Conservation (phyloP, 2,797 vertebrate species). For the Syndactyla subalaris region DNA sequence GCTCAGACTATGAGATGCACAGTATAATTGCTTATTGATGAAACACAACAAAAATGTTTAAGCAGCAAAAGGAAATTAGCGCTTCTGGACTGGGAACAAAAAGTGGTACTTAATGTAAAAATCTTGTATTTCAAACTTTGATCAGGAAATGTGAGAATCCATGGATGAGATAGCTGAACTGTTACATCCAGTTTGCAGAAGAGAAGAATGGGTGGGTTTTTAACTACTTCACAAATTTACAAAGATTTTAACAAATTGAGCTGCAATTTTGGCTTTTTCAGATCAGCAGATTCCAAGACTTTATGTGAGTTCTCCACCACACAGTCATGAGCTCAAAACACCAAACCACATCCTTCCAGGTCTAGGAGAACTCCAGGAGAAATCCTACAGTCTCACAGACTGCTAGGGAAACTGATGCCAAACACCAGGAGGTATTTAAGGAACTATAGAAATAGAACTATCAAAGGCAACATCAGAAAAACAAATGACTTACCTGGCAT, state of each 20-base stretch:
- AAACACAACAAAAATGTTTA: neutral
- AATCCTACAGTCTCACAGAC: neutral
- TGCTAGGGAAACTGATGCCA: slow-evolving; percentile 48
- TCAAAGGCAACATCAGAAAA: neutral
- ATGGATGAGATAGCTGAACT: neutral
- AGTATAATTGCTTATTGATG: slow-evolving; percentile 7
- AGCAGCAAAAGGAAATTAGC: neutral
- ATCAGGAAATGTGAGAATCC: neutral
- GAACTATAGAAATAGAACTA: neutral
- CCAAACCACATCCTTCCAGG: neutral
- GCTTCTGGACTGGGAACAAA: neutral
- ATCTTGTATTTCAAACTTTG: neutral
- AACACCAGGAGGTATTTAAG: slow-evolving; percentile 5
- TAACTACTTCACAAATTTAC: neutral
- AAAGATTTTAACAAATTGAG: neutral
- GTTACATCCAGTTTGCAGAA: neutral
- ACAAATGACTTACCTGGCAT: slow-evolving; percentile 90
- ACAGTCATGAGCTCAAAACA: neutral
- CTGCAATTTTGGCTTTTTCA: neutral
- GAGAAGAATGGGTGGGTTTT: neutral
- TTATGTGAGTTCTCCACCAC: neutral
- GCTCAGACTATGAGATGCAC: slow-evolving; percentile 19
- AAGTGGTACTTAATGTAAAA: neutral
- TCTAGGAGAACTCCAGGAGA: neutral
- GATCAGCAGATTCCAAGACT: neutral